These are phyloP conservation scores for Agonopterix alstromeriana DNA, from an alignment of 2,888 invertebrate species.

Conservation along the genomic window DNA sequence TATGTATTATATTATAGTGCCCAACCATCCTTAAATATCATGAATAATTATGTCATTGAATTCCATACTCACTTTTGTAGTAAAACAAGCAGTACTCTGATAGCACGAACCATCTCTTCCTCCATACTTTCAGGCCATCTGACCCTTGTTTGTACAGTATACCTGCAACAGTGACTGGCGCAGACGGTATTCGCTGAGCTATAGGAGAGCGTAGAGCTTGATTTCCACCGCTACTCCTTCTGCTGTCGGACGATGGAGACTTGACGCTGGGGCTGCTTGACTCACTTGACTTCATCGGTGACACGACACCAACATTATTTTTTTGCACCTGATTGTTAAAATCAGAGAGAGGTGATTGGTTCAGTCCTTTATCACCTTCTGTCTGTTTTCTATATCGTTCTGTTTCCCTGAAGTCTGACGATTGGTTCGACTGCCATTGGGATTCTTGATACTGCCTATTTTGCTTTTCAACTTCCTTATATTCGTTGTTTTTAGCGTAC, in stretches of 20 bases:
- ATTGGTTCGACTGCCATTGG: constrained; percentile 59
- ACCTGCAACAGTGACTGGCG: constrained; percentile 90
- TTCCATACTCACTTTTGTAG: constrained; percentile 85
- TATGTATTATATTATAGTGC: neutral
- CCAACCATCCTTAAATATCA: neutral
- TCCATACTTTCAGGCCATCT: constrained; percentile 95
- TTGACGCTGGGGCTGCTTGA: constrained; percentile 65
- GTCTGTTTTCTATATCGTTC: constrained; percentile 47
- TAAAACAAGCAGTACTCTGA: constrained; percentile 96
- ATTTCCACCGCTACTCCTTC: constrained; percentile 68
- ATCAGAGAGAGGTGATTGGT: constrained; percentile 52
- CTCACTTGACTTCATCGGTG: constrained; percentile 70
- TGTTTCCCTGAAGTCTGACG: constrained; percentile 46
- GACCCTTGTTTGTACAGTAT: constrained; percentile 96
- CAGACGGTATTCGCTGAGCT: constrained; percentile 89
- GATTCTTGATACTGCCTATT: constrained; percentile 53
- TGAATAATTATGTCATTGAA: neutral
- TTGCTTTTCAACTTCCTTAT: constrained; percentile 55
- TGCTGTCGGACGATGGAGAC: constrained; percentile 68
- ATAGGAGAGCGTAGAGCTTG: constrained; percentile 87
- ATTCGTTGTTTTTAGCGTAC: constrained; percentile 58
- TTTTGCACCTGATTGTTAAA: constrained; percentile 46
- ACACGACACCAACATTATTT: constrained; percentile 40
- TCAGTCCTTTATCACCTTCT: constrained; percentile 48
- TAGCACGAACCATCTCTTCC: constrained; percentile 95